These are phyloP conservation scores for Galemys pyrenaicus DNA, from an alignment of 2,113 vertebrate species.

Conservation along the genomic window DNA sequence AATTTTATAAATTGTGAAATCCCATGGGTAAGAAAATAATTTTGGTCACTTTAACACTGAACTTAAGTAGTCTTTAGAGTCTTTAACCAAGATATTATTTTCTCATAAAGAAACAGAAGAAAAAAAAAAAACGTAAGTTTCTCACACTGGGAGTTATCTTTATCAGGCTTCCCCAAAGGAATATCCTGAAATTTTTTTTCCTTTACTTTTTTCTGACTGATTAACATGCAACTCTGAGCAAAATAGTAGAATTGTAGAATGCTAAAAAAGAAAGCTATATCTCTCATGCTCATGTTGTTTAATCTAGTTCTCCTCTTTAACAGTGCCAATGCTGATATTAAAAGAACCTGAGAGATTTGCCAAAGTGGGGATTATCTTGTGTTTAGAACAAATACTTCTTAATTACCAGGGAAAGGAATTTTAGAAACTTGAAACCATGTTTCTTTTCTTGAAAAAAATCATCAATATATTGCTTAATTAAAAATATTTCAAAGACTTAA, in stretches of 20 bases:
- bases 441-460: not conserved
- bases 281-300: not conserved
- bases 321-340: not conserved
- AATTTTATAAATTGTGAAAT: slow-evolving; percentile 50
- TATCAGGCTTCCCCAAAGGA: not conserved
- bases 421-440: not conserved
- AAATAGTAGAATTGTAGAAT: not conserved
- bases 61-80: not conserved
- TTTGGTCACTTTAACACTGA: not conserved
- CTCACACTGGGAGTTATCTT: slow-evolving; percentile 30
- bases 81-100: slow-evolving; percentile 28
- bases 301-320: not conserved
- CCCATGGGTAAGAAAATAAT: not conserved
- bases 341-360: not conserved
- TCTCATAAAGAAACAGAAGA: not conserved
- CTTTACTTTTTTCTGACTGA: not conserved
- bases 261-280: not conserved
- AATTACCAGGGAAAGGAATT: not conserved
- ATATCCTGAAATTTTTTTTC: not conserved
- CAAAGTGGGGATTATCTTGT: not conserved
- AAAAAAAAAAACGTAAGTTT: not conserved
- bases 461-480: not conserved
- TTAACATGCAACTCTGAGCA: not conserved
- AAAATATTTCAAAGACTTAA: not conserved
- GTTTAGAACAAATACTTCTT: not conserved